phyloP scores from a whole-genome alignment of 1,140 invertebrate genomes.

The Rhynchophorus ferrugineus region DNA sequence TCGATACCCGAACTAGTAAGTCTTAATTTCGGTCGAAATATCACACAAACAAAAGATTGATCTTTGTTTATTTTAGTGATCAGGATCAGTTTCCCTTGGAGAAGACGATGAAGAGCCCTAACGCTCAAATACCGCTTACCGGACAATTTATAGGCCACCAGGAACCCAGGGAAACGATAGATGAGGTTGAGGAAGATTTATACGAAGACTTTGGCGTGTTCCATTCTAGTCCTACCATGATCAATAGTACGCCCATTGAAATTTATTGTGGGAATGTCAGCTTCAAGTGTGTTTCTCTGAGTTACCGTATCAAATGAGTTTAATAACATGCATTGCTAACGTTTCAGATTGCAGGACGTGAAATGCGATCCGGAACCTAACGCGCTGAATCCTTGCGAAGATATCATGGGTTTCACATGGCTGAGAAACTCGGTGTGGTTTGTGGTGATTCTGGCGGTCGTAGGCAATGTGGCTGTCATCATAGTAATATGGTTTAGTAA shows the following conservation, averaged over 20 bases:
- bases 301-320: not conserved
- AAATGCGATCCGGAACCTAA: slow-evolving; percentile 72
- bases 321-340: not conserved
- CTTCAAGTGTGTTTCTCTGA: slow-evolving; percentile 38
- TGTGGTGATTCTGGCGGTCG: slow-evolving; percentile 55
- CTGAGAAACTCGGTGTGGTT: slow-evolving; percentile 78
- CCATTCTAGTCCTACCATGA: slow-evolving; percentile 17
- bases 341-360: slow-evolving; percentile 44
- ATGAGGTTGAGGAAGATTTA: slow-evolving; percentile 20
- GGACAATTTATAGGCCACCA: slow-evolving; percentile 23
- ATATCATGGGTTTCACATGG: slow-evolving; percentile 79
- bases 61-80: no score
- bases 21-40: not conserved
- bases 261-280: slow-evolving; percentile 52
- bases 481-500: slow-evolving; percentile 59
- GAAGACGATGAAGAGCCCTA: no score
- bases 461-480: slow-evolving; percentile 78
- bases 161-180: slow-evolving; percentile 13
- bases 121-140: slow-evolving; percentile 5
- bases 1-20: not conserved
- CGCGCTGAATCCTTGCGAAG: slow-evolving; percentile 83
- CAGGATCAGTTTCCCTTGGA: no score
- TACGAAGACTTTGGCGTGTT: slow-evolving; percentile 23
- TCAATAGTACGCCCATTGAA: slow-evolving; percentile 24
- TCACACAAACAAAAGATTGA: not conserved